Evolutionary conservation across 2,797 vertebrate species (phyloP), one percentile per base, ranked within the genome.

Genomic region (Halcyon smyrnensis): DNA sequence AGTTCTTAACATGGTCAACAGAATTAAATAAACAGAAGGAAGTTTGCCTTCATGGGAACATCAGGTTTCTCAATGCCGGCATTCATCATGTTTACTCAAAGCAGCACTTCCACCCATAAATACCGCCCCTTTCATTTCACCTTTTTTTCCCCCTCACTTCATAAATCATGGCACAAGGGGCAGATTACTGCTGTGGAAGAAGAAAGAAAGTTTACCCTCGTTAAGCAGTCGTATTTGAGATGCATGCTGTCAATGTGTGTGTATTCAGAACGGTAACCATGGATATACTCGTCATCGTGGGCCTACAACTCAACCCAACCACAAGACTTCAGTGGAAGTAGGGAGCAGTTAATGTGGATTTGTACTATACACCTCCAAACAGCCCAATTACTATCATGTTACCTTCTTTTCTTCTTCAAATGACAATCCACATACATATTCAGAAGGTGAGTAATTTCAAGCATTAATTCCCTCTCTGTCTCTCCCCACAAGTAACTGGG

Each of bases 11-110:
- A 45, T 3, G 14, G 86, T 67, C 78, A 95, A 67, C 56, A 87
- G 71, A 77, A 90, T 50, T 85, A 83, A 90, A 84, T 25, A 79
- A 90, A 87, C 36, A 82, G 6, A 34, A 89, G 68, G 71, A 87
- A 87, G 68, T 93, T 34, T 87, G 71, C 37, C 45, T 80, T 57
- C 64, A 67, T 25, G 45, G 86, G 79, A 87, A 84, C 90, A 83
- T 19, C 6, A 50, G 3, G 24, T 60, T 59, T 50, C 89, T 74
- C 70, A 59, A 48, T 65, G 15, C 14, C 2, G 0, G 4, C 69
- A 48, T 89, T 90, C 77, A 73, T 12, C 34, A 46, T 59, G 51
- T 81, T 79, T 86, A 53, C 75, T 63, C 78, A 80, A 39, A 90
- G 64, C 51, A 53, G n/a, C 36, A 12, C 7, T 37, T 57, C 59